Conservation (phyloP, 2,888 invertebrate genomes). For the Crematogaster levior region DNA sequence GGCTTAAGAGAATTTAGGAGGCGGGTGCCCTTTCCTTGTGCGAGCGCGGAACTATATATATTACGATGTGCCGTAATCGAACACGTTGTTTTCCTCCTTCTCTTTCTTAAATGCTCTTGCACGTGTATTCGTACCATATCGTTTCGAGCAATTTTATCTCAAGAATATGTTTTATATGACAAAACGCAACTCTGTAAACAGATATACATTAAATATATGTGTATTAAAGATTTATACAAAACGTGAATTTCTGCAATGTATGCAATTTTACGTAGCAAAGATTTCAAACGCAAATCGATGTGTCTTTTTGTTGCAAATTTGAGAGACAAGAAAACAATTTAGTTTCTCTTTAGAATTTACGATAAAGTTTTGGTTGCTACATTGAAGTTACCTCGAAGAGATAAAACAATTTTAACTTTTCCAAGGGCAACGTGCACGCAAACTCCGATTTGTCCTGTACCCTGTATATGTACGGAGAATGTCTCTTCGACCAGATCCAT, state of each 20-base stretch:
- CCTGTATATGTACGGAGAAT: neutral
- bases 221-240: neutral
- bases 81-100: constrained; percentile 28
- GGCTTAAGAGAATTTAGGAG: constrained; percentile 76
- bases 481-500: constrained; percentile 54
- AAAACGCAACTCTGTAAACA: neutral
- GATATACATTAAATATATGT: too few species aligned
- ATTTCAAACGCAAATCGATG: neutral
- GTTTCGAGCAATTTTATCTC: neutral
- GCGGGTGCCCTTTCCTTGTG: constrained; percentile 54
- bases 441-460: constrained; percentile 13
- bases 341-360: neutral
- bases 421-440: neutral
- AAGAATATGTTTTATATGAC: neutral
- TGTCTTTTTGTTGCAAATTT: neutral
- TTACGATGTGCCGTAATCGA: constrained; percentile 57
- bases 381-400: neutral
- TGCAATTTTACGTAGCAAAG: neutral
- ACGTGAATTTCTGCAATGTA: neutral
- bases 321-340: constrained; percentile 1
- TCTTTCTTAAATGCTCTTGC: neutral
- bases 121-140: neutral
- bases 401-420: constrained; percentile 32
- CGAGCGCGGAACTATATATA: constrained; percentile 57
- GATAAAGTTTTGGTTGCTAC: neutral